A percentile compares a stretch with the other conserved stretches of the same genome.
These are phyloP conservation scores for Chaenodraco wilsoni DNA, from an alignment of 2,797 vertebrate genomes.

Conservation along the genomic window DNA sequence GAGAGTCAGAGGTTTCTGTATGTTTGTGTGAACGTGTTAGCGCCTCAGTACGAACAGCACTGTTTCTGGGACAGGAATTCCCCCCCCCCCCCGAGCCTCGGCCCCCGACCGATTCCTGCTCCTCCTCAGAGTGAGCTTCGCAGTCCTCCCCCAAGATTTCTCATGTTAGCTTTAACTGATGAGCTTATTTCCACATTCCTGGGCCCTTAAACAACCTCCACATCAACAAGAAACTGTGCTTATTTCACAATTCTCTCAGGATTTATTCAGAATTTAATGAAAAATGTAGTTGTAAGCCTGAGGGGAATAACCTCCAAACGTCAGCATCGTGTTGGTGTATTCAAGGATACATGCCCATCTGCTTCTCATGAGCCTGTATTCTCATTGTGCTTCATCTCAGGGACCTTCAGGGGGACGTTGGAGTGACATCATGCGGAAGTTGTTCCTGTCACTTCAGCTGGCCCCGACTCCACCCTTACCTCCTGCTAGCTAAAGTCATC, in stretches of 20 bases:
- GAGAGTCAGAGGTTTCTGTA: conserved; percentile 18
- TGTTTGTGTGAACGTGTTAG: conserved; percentile 20
- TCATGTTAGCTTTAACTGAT: conserved; percentile 39
- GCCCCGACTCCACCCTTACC: conserved; percentile 22
- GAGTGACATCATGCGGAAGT: neutral
- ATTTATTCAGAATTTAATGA: conserved; percentile 10
- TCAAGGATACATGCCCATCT: neutral
- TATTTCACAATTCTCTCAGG: conserved; percentile 1
- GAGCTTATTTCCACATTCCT: conserved; percentile 67
- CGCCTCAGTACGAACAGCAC: neutral
- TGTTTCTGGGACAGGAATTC: conserved; percentile 24
- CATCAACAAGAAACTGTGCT: neutral
- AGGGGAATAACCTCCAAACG: neutral
- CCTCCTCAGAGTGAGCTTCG: conserved; percentile 23
- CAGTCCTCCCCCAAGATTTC: conserved; percentile 51
- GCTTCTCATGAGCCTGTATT: neutral
- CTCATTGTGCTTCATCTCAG: conserved; percentile 1
- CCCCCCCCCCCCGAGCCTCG: conserved; percentile 41
- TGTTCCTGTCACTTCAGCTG: conserved; percentile 23
- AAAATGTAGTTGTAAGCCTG: neutral
- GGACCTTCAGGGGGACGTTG: conserved; percentile 10
- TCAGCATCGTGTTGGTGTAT: neutral
- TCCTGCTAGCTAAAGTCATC: neutral
- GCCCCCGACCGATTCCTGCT: conserved; percentile 36
- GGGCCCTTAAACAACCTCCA: conserved; percentile 34